phyloP scores from a whole-genome alignment of 2,113 vertebrate genomes.

The Mola mola region DNA sequence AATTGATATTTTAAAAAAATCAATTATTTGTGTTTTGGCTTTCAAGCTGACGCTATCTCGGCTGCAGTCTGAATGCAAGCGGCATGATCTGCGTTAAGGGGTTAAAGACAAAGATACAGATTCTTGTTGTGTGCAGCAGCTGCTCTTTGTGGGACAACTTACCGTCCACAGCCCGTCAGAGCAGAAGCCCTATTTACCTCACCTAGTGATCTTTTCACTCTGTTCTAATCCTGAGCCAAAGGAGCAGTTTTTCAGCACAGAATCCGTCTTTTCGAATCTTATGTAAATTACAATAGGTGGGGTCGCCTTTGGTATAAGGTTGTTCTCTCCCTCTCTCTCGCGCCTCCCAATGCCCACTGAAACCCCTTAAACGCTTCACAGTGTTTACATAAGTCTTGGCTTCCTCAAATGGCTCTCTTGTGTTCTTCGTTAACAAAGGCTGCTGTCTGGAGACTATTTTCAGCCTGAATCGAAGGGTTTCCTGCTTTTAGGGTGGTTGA shows the following conservation, averaged over 20 bases:
- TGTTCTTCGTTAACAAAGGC: slow-evolving; percentile 38
- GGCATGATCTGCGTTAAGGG: too few species aligned
- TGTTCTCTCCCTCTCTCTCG: neutral
- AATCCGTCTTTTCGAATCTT: slow-evolving; percentile 1
- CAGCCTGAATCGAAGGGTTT: slow-evolving; percentile 19
- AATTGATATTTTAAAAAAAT: too few species aligned
- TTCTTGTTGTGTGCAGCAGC: neutral
- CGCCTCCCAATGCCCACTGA: neutral
- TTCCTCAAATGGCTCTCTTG: slow-evolving; percentile 22
- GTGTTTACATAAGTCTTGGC: slow-evolving; percentile 26
- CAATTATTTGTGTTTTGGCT: too few species aligned
- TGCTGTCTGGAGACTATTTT: slow-evolving; percentile 31
- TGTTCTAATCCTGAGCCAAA: slow-evolving; percentile 1
- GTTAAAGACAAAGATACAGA: neutral
- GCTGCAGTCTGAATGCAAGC: too few species aligned
- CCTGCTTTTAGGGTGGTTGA: neutral
- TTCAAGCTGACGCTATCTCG: too few species aligned
- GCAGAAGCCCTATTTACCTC: neutral
- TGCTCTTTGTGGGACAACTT: slow-evolving; percentile 9
- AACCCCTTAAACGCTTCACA: slow-evolving; percentile 28
- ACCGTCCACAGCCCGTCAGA: slow-evolving; percentile 8
- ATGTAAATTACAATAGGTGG: neutral
- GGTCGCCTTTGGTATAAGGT: neutral
- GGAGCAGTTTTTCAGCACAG: neutral
- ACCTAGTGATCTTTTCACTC: neutral